Percentiles rank a stretch among this genome's conserved stretches.
Evolutionary conservation across 2,888 invertebrate species (phyloP).

Genomic region (Andrena minutula): DNA sequence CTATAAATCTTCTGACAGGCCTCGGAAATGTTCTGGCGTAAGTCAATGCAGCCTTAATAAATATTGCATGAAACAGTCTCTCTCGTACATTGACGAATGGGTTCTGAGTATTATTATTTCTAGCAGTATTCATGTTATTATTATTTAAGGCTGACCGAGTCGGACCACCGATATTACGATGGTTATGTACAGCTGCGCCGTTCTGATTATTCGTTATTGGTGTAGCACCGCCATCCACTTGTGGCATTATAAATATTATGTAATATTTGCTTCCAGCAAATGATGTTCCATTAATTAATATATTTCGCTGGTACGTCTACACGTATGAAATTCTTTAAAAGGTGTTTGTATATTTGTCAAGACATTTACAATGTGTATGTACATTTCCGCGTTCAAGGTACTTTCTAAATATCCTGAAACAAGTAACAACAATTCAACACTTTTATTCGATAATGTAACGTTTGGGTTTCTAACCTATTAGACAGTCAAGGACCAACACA

Average conservation of each 20-base stretch:
- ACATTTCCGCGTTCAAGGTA: slow-evolving; percentile 38
- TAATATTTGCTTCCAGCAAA: slow-evolving; percentile 38
- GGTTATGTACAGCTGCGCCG: slow-evolving; percentile 75
- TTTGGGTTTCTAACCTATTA: background rate
- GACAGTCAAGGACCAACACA: background rate
- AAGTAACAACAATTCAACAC: slow-evolving; percentile 17
- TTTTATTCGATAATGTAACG: background rate
- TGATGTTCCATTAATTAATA: slow-evolving; percentile 29
- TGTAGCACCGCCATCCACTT: slow-evolving; percentile 72
- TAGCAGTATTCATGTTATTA: slow-evolving; percentile 78
- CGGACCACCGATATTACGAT: slow-evolving; percentile 75
- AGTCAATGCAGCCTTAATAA: slow-evolving; percentile 95
- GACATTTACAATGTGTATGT: slow-evolving; percentile 15
- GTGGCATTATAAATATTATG: slow-evolving; percentile 76
- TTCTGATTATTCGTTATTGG: slow-evolving; percentile 78
- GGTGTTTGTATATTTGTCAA: slow-evolving; percentile 20
- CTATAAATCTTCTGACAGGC: slow-evolving; percentile 92
- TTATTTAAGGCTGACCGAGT: slow-evolving; percentile 76
- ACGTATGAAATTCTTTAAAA: slow-evolving; percentile 26
- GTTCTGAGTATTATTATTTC: slow-evolving; percentile 87
- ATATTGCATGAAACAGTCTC: slow-evolving; percentile 96
- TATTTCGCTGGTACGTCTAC: slow-evolving; percentile 21
- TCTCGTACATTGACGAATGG: slow-evolving; percentile 95
- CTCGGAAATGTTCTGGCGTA: slow-evolving; percentile 96
- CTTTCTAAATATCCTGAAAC: slow-evolving; percentile 52